Evolutionary conservation across 2,888 invertebrate genomes (phyloP), one percentile per base, ranked within the genome.

Genomic region (Hemaris fuciformis): DNA sequence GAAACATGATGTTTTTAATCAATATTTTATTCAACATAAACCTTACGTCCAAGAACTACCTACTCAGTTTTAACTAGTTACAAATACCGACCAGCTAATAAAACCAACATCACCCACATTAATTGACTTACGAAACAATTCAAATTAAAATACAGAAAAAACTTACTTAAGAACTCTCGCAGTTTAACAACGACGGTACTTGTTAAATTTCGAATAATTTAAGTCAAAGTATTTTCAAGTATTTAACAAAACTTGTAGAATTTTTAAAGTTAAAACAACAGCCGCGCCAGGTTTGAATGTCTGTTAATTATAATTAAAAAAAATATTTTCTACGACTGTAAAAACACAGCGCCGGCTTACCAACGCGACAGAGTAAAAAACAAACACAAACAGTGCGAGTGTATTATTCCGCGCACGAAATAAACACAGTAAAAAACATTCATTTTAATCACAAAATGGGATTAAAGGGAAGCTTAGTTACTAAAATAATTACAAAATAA

Each of bases 401-500:
- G 18, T 23, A 23, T 42, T 41, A 41, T 22, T 13, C 13, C 7
- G 22, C 6, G 20, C 15, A 15, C 58, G 27, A 8, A 43, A 43
- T 31, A 53, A 53, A 27, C 27, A 18, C 1, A 53, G 53, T 8
- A 18, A 15, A 27, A 27, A 53, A 48, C 65, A 73, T 74, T 76
- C 67, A 66, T 71, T 74, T 66, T 67, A 66, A 70, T 74, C 69
- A 65, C 60, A 63, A 57, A 68, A 67, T 53, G 53, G 53, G 31
- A 53, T 53, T 53, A 27, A 31, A 27, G 8, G 8, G 53, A 31
- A 64, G 59, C 59, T 53, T 48, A 66, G 45, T 68, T 61, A 60
- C 56, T 56, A 57, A 68, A 75, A 73, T 75, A 72, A 79, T 79
- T 73, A 73, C 71, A 66, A 63, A 68, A 69, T 66, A 66, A 69